phyloP scores from a whole-genome alignment of 2,113 vertebrate species.

The Cyanoderma ruficeps region DNA sequence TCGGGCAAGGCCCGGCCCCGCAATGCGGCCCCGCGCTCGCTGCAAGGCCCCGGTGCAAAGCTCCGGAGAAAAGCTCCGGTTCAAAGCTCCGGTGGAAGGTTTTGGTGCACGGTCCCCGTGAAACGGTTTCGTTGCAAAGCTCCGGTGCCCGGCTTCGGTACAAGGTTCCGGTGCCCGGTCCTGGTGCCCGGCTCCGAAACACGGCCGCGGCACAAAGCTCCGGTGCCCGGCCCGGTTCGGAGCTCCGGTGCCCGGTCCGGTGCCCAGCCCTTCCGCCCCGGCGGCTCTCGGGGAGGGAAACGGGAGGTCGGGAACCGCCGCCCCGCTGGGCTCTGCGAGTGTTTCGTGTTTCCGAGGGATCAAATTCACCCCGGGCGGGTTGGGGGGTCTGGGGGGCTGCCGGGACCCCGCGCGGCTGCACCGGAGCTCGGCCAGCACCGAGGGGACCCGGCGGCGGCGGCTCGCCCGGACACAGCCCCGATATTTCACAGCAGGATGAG shows the following conservation, averaged over 20 bases:
- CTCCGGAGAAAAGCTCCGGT: not conserved
- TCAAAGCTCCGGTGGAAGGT: not conserved
- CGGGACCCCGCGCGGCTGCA: not conserved
- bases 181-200: not conserved
- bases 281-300: not conserved
- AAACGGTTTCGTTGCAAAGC: not conserved
- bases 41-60: not conserved
- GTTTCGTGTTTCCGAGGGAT: not conserved
- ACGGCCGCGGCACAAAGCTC: not conserved
- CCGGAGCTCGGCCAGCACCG: not conserved
- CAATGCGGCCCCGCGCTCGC: constrained; percentile 11
- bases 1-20: not conserved
- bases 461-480: not conserved
- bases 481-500: not conserved
- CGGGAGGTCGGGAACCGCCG: not conserved
- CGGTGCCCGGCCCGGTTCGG: not conserved
- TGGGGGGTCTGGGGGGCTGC: not conserved
- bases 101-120: not conserved
- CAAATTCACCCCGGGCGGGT: not conserved
- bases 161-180: not conserved
- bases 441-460: not conserved
- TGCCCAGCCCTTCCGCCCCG: not conserved
- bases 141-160: not conserved
- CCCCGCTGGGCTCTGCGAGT: not conserved
- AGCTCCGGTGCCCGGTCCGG: not conserved